Conservation (phyloP, 2,113 vertebrate species). For the Chlorodrepanis virens region DNA sequence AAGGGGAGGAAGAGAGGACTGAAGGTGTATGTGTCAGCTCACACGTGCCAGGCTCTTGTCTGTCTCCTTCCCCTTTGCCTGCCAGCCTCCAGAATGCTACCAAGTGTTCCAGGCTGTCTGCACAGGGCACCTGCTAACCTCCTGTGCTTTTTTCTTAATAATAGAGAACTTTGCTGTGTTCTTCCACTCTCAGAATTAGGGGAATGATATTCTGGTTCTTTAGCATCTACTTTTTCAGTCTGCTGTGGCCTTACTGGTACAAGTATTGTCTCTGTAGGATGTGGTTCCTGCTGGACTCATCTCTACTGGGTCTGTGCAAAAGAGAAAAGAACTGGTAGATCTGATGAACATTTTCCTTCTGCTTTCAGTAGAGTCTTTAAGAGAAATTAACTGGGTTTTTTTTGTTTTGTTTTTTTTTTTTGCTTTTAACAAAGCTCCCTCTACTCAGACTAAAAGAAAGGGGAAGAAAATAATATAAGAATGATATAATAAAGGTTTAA, state of each 20-base stretch:
- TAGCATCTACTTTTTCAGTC: not conserved
- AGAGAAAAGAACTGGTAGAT: not conserved
- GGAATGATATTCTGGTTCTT: not conserved
- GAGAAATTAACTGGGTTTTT: not conserved
- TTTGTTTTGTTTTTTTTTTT: not conserved
- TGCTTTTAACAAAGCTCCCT: not conserved
- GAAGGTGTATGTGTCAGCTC: not conserved
- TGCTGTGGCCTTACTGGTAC: not conserved
- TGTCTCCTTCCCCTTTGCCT: not conserved
- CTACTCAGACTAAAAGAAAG: not conserved
- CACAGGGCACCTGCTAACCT: not conserved
- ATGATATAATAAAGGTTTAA: constrained; percentile 28
- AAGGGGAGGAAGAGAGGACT: not conserved
- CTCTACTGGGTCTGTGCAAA: not conserved
- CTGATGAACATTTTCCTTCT: not conserved
- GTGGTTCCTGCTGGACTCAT: not conserved
- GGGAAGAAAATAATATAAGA: not conserved
- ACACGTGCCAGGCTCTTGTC: not conserved
- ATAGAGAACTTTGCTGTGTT: not conserved
- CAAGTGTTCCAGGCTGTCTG: not conserved
- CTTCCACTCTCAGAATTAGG: not conserved
- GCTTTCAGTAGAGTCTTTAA: not conserved
- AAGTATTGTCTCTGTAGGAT: not conserved
- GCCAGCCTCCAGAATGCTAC: not conserved
- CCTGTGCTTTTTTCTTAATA: not conserved